Evolutionary conservation across 2,113 vertebrate species (phyloP).

Genomic region (Peromyscus maniculatus): DNA sequence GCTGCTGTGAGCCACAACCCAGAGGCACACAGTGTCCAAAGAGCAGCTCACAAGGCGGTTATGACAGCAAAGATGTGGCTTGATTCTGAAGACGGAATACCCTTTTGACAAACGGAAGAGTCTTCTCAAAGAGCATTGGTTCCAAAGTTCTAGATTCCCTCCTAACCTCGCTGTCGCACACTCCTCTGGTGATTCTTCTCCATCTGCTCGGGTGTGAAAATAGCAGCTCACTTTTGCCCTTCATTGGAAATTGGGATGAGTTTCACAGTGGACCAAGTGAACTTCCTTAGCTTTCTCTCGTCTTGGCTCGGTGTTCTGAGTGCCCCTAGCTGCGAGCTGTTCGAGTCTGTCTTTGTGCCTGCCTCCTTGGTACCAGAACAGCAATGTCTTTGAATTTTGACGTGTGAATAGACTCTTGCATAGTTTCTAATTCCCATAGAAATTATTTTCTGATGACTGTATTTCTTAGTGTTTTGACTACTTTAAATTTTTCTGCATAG

Average conservation of each 20-base stretch:
- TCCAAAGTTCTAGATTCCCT: not conserved
- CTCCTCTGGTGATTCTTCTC: not conserved
- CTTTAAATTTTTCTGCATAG: not conserved
- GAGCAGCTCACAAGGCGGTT: not conserved
- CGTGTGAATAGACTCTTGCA: not conserved
- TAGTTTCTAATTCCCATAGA: not conserved
- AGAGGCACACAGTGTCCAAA: not conserved
- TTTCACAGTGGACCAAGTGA: accelerated
- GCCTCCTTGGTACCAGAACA: not conserved
- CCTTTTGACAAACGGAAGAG: not conserved
- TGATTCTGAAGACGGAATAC: not conserved
- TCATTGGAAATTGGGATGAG: not conserved
- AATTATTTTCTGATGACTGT: not conserved
- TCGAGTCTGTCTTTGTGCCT: not conserved
- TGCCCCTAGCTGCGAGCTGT: not conserved
- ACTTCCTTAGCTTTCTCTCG: not conserved
- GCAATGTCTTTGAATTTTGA: not conserved
- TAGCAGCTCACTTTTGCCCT: not conserved
- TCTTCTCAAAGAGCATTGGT: not conserved
- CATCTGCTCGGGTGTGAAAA: not conserved
- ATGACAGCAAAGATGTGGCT: not conserved
- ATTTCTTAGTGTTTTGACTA: not conserved
- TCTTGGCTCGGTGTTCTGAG: not conserved
- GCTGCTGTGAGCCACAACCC: not conserved
- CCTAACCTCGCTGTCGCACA: not conserved